Percentiles rank a stretch among this genome's conserved stretches.
These are phyloP conservation scores for Apamea anceps DNA, from an alignment of 2,888 invertebrate genomes.

Conservation along the genomic window DNA sequence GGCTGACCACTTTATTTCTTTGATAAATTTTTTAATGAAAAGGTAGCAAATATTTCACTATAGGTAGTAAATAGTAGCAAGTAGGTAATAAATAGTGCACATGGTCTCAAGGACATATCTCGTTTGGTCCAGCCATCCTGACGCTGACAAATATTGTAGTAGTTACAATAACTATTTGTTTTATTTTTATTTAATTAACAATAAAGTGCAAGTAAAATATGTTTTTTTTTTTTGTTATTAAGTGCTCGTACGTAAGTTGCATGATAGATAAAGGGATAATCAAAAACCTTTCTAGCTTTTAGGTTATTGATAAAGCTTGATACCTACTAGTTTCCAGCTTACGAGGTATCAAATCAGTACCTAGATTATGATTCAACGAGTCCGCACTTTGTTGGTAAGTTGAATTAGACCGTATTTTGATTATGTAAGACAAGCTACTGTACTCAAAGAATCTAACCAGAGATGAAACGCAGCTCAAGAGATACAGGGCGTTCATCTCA, in stretches of 20 bases:
- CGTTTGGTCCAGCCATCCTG: too few species aligned
- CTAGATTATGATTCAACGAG: neutral
- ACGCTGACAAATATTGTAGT: too few species aligned
- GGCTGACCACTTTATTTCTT: too few species aligned
- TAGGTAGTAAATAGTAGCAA: too few species aligned
- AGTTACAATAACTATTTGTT: constrained; percentile 35
- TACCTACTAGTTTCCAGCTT: neutral
- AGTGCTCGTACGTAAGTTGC: neutral
- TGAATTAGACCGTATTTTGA: neutral
- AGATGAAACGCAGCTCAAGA: neutral
- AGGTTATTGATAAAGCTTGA: neutral
- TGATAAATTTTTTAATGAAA: too few species aligned
- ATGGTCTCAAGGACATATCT: too few species aligned
- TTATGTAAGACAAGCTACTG: neutral
- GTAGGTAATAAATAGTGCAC: too few species aligned
- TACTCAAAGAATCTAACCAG: neutral
- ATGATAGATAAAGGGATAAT: neutral
- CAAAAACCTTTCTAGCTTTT: neutral
- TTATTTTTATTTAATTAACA: constrained; percentile 38
- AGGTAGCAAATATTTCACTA: too few species aligned
- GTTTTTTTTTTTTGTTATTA: constrained; percentile 8
- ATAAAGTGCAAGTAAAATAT: constrained; percentile 44
- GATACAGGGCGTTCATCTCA: neutral
- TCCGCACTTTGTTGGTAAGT: neutral
- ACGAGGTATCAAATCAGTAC: neutral